Base-by-base conservation (phyloP, 2,888 invertebrate species). In the Lydus trimaculatus region DNA sequence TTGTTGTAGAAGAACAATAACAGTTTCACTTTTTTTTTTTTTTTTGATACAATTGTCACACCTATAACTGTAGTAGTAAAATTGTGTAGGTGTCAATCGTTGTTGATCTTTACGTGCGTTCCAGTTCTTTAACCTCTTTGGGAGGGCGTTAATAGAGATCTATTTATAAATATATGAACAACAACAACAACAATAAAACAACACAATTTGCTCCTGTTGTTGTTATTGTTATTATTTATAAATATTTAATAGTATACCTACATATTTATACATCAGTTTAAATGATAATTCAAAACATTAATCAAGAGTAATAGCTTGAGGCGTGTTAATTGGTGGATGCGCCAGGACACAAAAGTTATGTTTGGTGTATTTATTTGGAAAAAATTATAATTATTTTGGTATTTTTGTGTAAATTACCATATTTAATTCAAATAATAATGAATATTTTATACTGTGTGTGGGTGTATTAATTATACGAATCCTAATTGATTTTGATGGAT, bases 51-150 rank as follows among this genome's bases (percentile, higher is more conserved):
- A 9, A 28, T 28, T 56, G 56, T 56, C 56, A 28, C 56, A 56
- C 56, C 56, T 56, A 15, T n/a, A 28, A 56, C 25, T 28, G 56
- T 28, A 56, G 56, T 56, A 28, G 56, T 56, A 25, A 28, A 56
- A n/a, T 1, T 7, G 13, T 56, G 56, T 56, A 56, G 56, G 56
- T 56, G 56, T 9, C 15, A 13, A 56, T 52, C 9, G 5, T 56
- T 48, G 33, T 33, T 33, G 33, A 33, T 48, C 48, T 17, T 56
- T 28, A 25, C 25, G 13, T 56, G n/a, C n/a, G 56, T 56, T 56
- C 56, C 28, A 56, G 25, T 56, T 56, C 25, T 13, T 56, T 23
- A 25, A 23, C 25, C 25, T 4, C 13, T 13, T 39, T 11, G 33
- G 15, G 23, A 5, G 13, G 56, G 56, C 56, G 23, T 56, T 25